Base-by-base conservation (phyloP, 2,113 vertebrate species). In the Psammodynastes pulverulentus region DNA sequence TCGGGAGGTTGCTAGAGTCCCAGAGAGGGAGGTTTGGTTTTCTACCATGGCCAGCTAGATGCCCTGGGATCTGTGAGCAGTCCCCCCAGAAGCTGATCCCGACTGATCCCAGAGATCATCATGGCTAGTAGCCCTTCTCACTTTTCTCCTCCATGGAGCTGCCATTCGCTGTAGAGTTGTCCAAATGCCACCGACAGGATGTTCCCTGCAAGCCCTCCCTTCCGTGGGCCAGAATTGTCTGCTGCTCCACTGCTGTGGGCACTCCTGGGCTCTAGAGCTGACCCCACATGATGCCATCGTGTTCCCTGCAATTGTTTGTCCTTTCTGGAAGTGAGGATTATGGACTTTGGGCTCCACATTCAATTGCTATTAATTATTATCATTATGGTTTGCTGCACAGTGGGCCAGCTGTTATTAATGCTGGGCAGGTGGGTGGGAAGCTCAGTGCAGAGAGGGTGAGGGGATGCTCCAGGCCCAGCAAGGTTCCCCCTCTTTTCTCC, bases 401-500 rank as follows among this genome's bases (percentile, higher is more conserved):
- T 5, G 1, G 26, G 58, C 58, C 10, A n/a, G 58, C 4, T 34
- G 4, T 17, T 17, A 19, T 72, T 17, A 19, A 8, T 3, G n/a
- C 34, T 72, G 67, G n/a, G 67, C 67, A 72, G 67, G 29, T 72
- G 62, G n/a, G 13, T 17, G 13, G 67, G n/a, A 72, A 72, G 62
- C n/a, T 72, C n/a, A 34, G n/a, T 13, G 5, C 62, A 34, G 62
- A 67, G 62, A 34, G 62, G 34, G n/a, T 3, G n/a, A 72, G 67
- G 67, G 67, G n/a, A 72, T 17, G n/a, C 4, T 72, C 1, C 17
- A 39, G 13, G 67, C n/a, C 2, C 67, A 72, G 67, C 67, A 72
- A 17, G 15, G 13, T 72, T 72, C n/a, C n/a, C 15, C 2, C 67
- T 39, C 67, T 72, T 72, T 72, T 19, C 93, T 93, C 88, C 95